A percentile compares a stretch with the other conserved stretches of the same genome.
Evolutionary conservation across 2,797 vertebrate species (phyloP).

Genomic region (Poeciliopsis turneri): DNA sequence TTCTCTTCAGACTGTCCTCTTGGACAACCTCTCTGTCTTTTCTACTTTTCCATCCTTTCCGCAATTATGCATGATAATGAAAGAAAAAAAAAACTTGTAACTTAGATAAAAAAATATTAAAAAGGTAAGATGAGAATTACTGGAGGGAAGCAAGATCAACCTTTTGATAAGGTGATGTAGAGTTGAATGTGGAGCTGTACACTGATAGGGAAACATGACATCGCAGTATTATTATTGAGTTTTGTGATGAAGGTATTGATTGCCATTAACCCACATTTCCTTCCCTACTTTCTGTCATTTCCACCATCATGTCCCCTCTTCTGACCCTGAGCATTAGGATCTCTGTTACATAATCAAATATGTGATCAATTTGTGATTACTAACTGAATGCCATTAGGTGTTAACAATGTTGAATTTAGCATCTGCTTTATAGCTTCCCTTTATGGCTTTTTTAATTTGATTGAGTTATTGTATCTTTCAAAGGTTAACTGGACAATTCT

Average conservation of each 20-base stretch:
- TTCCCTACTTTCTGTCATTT: neutral
- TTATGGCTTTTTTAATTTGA: neutral
- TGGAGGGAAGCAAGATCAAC: neutral
- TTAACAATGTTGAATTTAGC: neutral
- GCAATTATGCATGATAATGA: neutral
- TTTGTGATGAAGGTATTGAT: neutral
- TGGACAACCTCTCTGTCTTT: neutral
- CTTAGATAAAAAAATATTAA: neutral
- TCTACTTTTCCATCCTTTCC: neutral
- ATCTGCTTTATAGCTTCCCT: neutral
- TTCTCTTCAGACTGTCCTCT: conserved; percentile 23
- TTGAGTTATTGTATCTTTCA: neutral
- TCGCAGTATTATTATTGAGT: neutral
- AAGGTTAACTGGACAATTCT: neutral
- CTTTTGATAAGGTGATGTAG: neutral
- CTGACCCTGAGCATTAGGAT: neutral
- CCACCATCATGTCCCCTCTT: neutral
- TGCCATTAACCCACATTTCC: neutral
- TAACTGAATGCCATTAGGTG: neutral
- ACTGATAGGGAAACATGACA: neutral
- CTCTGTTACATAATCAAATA: neutral
- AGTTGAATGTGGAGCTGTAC: neutral
- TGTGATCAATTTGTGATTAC: neutral
- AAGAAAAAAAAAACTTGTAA: neutral
- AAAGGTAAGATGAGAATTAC: neutral